Evolutionary conservation across 2,113 vertebrate species (phyloP).

Genomic region (Sus scrofa): DNA sequence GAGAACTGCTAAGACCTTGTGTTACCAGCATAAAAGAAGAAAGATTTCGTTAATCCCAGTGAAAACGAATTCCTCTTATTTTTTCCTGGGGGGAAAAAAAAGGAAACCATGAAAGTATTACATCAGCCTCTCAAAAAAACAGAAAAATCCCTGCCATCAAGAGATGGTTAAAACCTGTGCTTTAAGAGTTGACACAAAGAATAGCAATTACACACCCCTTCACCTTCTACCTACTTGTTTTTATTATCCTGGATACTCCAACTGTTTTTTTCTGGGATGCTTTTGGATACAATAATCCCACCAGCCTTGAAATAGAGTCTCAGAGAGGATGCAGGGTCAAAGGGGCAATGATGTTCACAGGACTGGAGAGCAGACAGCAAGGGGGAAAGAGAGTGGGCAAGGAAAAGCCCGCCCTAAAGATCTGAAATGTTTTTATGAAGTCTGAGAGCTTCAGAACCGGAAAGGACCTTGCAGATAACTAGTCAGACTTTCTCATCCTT

Average conservation of each 20-base stretch:
- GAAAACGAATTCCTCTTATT: conserved; percentile 83
- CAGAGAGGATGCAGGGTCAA: neutral
- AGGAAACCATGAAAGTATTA: conserved; percentile 63
- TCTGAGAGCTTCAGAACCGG: neutral
- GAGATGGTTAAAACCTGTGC: conserved; percentile 78
- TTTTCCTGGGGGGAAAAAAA: conserved; percentile 57
- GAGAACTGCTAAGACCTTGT: conserved; percentile 81
- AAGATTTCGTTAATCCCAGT: conserved; percentile 85
- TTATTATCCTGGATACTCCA: conserved; percentile 62
- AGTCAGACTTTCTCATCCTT: neutral
- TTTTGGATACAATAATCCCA: neutral
- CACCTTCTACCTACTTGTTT: conserved; percentile 64
- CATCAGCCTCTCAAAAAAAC: conserved; percentile 67
- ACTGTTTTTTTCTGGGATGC: neutral
- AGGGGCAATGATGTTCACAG: neutral
- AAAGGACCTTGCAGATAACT: neutral
- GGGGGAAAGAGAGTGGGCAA: neutral
- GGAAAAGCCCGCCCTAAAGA: neutral
- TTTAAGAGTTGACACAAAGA: conserved; percentile 79
- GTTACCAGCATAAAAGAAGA: conserved; percentile 82
- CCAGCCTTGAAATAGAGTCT: conserved; percentile 12
- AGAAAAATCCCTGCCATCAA: conserved; percentile 78
- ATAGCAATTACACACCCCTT: conserved; percentile 75
- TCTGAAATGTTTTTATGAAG: neutral
- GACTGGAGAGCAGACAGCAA: neutral